Percentiles rank a stretch among this genome's conserved stretches.
These are phyloP conservation scores for Eira barbara DNA, from an alignment of 2,113 vertebrate genomes.

Conservation along the genomic window DNA sequence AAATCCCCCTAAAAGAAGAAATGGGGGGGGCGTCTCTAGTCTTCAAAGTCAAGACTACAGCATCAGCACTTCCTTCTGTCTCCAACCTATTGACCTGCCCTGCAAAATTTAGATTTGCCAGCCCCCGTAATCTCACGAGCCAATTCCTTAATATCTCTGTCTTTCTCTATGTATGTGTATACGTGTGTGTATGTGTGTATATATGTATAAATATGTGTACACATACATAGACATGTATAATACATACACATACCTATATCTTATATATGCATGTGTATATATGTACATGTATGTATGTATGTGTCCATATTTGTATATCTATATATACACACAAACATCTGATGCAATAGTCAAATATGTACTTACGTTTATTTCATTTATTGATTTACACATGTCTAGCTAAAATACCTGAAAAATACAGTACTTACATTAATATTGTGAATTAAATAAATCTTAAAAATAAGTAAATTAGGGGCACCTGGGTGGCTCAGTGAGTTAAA, in stretches of 20 bases:
- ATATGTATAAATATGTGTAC: too few species aligned
- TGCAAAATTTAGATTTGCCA: not conserved
- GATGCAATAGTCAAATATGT: not conserved
- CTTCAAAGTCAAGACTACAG: not conserved
- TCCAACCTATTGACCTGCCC: not conserved
- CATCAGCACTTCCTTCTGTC: not conserved
- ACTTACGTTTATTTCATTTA: slow-evolving; percentile 24
- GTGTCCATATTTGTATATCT: too few species aligned
- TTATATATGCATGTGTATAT: not conserved
- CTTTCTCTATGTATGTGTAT: too few species aligned
- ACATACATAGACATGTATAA: not conserved
- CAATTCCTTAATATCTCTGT: not conserved
- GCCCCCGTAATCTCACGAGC: not conserved
- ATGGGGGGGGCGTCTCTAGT: not conserved
- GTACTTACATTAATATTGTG: not conserved
- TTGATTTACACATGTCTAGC: not conserved
- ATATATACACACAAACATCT: not conserved
- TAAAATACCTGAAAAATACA: not conserved
- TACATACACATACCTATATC: not conserved
- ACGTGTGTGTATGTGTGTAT: too few species aligned
- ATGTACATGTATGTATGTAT: rapidly evolving
- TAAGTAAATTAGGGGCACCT: not conserved
- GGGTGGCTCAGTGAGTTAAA: too few species aligned
- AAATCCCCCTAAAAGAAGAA: not conserved
- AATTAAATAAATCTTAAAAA: slow-evolving; percentile 24